Conservation (phyloP, 2,797 vertebrate genomes). For the Darevskia nairensis region DNA sequence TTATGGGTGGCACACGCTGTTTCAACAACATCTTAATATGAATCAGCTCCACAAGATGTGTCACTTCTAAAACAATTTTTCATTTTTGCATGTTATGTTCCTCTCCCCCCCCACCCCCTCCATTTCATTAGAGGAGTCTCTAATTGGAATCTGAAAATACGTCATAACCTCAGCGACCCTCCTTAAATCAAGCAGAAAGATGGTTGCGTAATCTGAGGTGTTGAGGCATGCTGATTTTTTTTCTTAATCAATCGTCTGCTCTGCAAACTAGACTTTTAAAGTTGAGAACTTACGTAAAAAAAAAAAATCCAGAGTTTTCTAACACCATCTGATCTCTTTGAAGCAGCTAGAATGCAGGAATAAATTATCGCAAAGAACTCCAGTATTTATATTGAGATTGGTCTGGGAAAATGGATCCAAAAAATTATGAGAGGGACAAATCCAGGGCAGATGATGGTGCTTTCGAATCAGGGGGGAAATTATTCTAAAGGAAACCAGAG, state of each 20-base stretch:
- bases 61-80: not conserved
- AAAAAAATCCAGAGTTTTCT: not conserved
- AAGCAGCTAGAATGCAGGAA: not conserved
- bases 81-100: slow-evolving; percentile 41
- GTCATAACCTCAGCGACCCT: not conserved
- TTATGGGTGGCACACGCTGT: slow-evolving; percentile 37
- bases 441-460: not conserved
- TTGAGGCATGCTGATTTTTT: not conserved
- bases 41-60: slow-evolving; percentile 28
- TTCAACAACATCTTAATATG: slow-evolving; percentile 41
- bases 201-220: not conserved
- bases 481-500: not conserved
- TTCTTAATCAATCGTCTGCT: not conserved
- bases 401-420: not conserved
- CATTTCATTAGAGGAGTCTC: not conserved
- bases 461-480: not conserved
- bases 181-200: not conserved
- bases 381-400: not conserved
- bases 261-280: not conserved
- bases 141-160: not conserved
- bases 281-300: not conserved
- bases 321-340: not conserved
- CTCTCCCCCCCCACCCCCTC: not conserved
- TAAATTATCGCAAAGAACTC: not conserved
- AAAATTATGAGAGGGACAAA: not conserved